Evolutionary conservation across 2,797 vertebrate species (phyloP).

Genomic region (Sebastes flavidus): DNA sequence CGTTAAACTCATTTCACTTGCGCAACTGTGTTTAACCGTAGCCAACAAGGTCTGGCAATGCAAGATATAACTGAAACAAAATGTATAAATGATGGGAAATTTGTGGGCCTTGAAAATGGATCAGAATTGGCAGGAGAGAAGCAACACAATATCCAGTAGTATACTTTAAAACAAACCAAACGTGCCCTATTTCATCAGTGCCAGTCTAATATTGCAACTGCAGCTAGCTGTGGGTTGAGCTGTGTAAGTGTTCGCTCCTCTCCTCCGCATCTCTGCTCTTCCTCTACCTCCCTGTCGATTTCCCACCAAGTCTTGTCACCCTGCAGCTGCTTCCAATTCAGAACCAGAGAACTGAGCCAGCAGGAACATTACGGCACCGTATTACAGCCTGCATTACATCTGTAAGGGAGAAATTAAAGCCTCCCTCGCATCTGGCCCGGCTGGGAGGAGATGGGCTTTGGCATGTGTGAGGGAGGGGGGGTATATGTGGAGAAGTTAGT

Average conservation of each 20-base stretch:
- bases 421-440: slow-evolving; percentile 71
- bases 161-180: slow-evolving; percentile 19
- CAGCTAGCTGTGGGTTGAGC: slow-evolving; percentile 42
- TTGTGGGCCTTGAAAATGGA: slow-evolving; percentile 4
- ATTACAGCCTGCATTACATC: slow-evolving; percentile 69
- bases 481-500: slow-evolving; percentile 29
- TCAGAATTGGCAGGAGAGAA: slow-evolving; percentile 8
- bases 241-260: slow-evolving; percentile 39
- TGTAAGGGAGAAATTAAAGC: slow-evolving; percentile 73
- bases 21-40: not conserved
- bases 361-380: slow-evolving; percentile 57
- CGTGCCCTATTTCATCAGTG: slow-evolving; percentile 31
- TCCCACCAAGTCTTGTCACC: slow-evolving; percentile 55
- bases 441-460: slow-evolving; percentile 48
- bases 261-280: slow-evolving; percentile 54
- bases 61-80: not conserved
- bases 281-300: slow-evolving; percentile 45
- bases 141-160: slow-evolving; percentile 14
- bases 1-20: not conserved
- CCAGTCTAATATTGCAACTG: slow-evolving; percentile 23
- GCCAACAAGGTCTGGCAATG: not conserved
- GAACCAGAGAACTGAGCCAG: slow-evolving; percentile 59
- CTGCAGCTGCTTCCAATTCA: slow-evolving; percentile 78
- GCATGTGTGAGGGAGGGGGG: slow-evolving; percentile 41
- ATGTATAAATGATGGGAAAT: not conserved